A percentile compares a stretch with the other conserved stretches of the same genome.
phyloP scores from a whole-genome alignment of 1,140 invertebrate species.

The Tetramorium parvispinum region DNA sequence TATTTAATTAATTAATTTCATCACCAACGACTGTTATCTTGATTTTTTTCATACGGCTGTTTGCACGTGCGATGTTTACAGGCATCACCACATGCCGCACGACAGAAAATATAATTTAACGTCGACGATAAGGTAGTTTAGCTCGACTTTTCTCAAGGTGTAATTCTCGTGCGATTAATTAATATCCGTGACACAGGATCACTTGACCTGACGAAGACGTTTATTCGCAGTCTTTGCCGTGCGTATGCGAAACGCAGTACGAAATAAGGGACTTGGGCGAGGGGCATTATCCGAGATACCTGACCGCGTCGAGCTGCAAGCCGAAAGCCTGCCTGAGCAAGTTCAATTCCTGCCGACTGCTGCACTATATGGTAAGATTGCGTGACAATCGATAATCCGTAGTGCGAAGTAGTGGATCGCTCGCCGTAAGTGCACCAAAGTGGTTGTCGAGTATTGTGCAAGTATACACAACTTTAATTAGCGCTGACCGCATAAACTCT shows the following conservation, averaged over 20 bases:
- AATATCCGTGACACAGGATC: background rate
- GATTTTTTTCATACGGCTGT: background rate
- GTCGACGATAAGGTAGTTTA: background rate
- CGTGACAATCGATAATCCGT: conserved; percentile 2
- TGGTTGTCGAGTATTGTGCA: conserved; percentile 33
- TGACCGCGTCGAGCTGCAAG: conserved; percentile 68
- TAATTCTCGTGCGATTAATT: background rate
- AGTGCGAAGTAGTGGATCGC: background rate
- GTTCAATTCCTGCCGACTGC: conserved; percentile 71
- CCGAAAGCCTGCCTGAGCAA: conserved; percentile 63
- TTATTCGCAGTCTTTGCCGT: conserved; percentile 52
- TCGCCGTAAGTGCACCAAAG: background rate
- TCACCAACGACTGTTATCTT: background rate
- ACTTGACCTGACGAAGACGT: background rate
- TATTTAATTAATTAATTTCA: conserved; percentile 40
- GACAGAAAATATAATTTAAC: background rate
- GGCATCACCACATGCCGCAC: too few relatives aligned
- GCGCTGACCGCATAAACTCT: conserved; percentile 6
- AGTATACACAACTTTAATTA: conserved; percentile 43
- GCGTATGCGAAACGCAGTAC: conserved; percentile 70
- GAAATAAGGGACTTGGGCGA: conserved; percentile 71
- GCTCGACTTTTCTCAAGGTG: background rate
- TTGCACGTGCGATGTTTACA: background rate
- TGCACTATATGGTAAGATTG: conserved; percentile 72
- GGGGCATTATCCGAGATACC: conserved; percentile 74